These are phyloP conservation scores for Dryobota labecula DNA, from an alignment of 2,888 invertebrate genomes.

Conservation along the genomic window DNA sequence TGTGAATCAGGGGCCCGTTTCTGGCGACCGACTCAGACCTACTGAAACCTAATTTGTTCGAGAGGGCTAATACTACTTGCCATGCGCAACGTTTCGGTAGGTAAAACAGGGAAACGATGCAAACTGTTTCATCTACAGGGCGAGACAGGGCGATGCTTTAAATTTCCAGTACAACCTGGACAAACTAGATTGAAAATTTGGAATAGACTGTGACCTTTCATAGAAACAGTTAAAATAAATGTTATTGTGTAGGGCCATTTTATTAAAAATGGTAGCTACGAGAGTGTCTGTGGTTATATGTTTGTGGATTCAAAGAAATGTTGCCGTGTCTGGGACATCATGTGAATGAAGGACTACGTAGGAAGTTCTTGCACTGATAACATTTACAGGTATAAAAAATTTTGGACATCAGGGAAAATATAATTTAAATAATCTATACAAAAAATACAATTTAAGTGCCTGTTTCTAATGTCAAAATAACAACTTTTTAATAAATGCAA, in stretches of 20 bases:
- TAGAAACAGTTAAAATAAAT: background rate
- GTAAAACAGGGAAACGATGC: background rate
- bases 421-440: too few species aligned
- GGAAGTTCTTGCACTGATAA: too few species aligned
- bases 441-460: too few species aligned
- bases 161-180: background rate
- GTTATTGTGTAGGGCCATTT: background rate
- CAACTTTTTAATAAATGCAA: too few species aligned
- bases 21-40: background rate
- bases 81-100: constrained; percentile 1
- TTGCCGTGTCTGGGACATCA: background rate
- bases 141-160: background rate
- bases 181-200: background rate
- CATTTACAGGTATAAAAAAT: too few species aligned
- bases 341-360: too few species aligned
- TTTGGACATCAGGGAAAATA: too few species aligned
- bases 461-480: too few species aligned
- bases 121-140: background rate
- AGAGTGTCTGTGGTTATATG: background rate
- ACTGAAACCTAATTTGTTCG: background rate
- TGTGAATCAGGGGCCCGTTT: background rate
- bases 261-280: background rate
- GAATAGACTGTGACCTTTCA: too few species aligned
- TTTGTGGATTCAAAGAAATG: background rate
- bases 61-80: constrained; percentile 1